These are phyloP conservation scores for Toxotes lorentzi DNA, from an alignment of 2,797 vertebrate species.

Conservation along the genomic window DNA sequence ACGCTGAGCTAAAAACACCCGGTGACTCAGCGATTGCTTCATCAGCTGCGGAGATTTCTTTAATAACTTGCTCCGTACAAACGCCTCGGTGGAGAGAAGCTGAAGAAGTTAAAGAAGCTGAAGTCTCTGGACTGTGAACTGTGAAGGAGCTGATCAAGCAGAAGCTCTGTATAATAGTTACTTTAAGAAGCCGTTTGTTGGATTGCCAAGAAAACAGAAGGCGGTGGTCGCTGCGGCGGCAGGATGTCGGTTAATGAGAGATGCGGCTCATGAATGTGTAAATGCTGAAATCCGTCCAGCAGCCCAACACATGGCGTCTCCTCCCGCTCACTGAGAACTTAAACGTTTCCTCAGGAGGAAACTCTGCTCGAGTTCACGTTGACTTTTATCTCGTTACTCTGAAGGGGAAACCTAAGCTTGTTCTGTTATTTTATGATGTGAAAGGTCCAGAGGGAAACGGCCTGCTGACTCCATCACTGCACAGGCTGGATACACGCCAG, in stretches of 20 bases:
- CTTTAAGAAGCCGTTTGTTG: conserved; percentile 27
- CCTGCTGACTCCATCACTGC: neutral
- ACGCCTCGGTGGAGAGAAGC: neutral
- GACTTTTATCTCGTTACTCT: neutral
- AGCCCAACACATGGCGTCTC: neutral
- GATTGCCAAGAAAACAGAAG: conserved; percentile 11
- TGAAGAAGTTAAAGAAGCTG: neutral
- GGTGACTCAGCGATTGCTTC: conserved; percentile 5
- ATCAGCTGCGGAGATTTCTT: conserved; percentile 1
- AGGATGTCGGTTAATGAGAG: neutral
- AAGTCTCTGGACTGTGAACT: neutral
- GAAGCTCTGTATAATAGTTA: neutral
- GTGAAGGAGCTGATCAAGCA: neutral
- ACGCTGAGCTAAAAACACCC: neutral
- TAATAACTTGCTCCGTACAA: neutral
- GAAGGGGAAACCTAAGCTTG: neutral
- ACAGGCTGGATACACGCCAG: neutral
- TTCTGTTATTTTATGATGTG: neutral
- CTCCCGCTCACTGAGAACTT: neutral
- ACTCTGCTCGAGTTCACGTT: neutral
- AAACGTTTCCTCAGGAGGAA: neutral
- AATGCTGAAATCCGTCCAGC: neutral
- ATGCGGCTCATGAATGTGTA: conserved; percentile 9
- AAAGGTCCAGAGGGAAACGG: neutral
- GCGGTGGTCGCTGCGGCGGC: neutral